A percentile compares a stretch with the other conserved stretches of the same genome.
Conservation (phyloP, 1,140 invertebrate species). For the Bombus waltoni region DNA sequence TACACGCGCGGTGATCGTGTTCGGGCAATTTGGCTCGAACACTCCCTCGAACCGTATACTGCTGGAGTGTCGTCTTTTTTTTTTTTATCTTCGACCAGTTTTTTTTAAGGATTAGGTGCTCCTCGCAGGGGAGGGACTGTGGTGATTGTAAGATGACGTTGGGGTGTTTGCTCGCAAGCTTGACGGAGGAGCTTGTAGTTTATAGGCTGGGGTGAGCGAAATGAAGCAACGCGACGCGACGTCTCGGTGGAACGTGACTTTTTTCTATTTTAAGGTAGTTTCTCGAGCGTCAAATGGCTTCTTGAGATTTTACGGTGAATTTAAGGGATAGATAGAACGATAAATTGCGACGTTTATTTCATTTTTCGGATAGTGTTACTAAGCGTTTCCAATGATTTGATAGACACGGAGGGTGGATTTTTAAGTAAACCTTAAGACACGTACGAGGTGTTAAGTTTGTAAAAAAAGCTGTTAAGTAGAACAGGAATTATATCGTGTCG, state of each 20-base stretch:
- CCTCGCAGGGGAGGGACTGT: no score
- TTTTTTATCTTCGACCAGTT: neutral
- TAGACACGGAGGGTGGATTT: neutral
- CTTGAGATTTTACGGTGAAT: neutral
- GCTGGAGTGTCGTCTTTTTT: neutral
- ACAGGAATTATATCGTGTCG: no score
- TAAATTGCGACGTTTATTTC: no score
- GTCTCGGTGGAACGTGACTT: neutral
- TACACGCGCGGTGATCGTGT: constrained; percentile 17
- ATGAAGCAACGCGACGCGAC: no score
- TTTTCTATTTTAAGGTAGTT: neutral
- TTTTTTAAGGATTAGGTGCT: neutral
- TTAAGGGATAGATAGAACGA: no score
- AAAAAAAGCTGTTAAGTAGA: no score
- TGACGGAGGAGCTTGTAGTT: neutral
- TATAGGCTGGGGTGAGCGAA: neutral
- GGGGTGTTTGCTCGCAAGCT: neutral
- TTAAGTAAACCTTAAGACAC: neutral
- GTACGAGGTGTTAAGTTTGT: neutral
- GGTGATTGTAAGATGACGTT: neutral
- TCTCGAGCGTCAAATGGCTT: neutral
- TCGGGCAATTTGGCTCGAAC: neutral
- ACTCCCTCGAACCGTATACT: no score
- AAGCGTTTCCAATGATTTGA: neutral
- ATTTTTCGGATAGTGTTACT: no score